Conservation (phyloP, 2,113 vertebrate species). For the Dipodomys ordii region DNA sequence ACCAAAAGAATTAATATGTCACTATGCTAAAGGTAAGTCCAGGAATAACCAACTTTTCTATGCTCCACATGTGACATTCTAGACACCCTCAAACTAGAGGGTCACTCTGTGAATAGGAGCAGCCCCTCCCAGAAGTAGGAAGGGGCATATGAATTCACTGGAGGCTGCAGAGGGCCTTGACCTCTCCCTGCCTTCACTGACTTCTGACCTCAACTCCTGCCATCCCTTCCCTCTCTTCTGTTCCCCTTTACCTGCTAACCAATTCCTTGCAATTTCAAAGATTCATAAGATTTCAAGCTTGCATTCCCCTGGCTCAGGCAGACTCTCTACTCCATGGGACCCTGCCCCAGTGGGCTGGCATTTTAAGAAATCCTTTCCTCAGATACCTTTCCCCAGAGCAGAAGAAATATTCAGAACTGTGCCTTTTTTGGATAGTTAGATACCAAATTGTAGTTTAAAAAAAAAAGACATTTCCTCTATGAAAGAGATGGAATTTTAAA, state of each 20-base stretch:
- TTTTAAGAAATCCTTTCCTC: slow-evolving; percentile 42
- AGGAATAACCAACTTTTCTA: neutral
- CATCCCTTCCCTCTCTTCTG: neutral
- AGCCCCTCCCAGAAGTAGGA: neutral
- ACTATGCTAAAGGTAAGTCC: neutral
- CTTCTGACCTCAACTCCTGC: neutral
- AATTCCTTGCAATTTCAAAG: neutral
- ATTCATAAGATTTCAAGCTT: neutral
- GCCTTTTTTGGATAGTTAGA: neutral
- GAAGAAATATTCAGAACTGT: neutral
- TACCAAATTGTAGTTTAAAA: neutral
- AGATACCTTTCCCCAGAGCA: neutral
- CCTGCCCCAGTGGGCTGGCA: neutral
- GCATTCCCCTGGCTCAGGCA: neutral
- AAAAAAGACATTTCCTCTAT: neutral
- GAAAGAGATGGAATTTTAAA: slow-evolving; percentile 31
- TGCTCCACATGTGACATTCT: neutral
- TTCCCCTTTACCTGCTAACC: slow-evolving; percentile 28
- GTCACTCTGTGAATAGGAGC: neutral
- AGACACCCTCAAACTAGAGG: slow-evolving; percentile 10
- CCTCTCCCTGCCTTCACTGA: neutral
- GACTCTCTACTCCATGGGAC: neutral
- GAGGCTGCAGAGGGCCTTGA: neutral
- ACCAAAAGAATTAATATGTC: neutral
- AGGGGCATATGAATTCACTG: neutral